phyloP scores from a whole-genome alignment of 2,797 vertebrate genomes.

The Echiichthys vipera region DNA sequence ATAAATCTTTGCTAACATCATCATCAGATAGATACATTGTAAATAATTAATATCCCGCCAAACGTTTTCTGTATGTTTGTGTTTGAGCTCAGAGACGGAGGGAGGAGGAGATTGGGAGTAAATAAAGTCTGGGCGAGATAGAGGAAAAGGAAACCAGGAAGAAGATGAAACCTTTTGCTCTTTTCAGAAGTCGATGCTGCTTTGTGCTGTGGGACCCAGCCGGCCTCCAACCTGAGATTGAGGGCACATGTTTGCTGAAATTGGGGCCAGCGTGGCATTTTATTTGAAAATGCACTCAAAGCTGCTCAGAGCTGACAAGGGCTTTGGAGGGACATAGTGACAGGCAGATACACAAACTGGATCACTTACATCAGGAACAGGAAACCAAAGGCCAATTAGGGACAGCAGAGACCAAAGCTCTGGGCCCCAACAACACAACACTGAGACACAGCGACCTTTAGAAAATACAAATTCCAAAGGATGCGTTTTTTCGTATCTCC shows the following conservation, averaged over 20 bases:
- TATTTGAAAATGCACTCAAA: conserved; percentile 67
- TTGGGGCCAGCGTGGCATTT: conserved; percentile 79
- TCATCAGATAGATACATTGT: too few species aligned
- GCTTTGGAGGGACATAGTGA: conserved; percentile 41
- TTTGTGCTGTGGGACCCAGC: conserved; percentile 45
- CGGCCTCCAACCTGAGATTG: conserved; percentile 73
- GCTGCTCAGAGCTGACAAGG: conserved; percentile 42
- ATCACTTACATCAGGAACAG: conserved; percentile 46
- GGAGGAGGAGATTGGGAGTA: background rate
- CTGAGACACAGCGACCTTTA: conserved; percentile 39
- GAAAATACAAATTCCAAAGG: conserved; percentile 41
- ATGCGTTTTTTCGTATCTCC: conserved; percentile 13
- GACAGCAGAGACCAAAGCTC: conserved; percentile 39
- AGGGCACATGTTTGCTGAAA: conserved; percentile 76
- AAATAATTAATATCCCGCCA: background rate
- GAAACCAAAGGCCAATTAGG: conserved; percentile 70
- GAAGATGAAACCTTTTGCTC: conserved; percentile 39
- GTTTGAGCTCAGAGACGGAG: background rate
- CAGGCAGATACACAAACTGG: conserved; percentile 38
- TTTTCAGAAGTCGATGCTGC: conserved; percentile 33
- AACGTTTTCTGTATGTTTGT: background rate
- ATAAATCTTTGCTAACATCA: background rate
- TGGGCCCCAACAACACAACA: conserved; percentile 10
- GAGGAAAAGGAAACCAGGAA: background rate
- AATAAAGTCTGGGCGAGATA: background rate